These are phyloP conservation scores for Microdon myrmicae DNA, from an alignment of 2,888 invertebrate genomes.

Conservation along the genomic window DNA sequence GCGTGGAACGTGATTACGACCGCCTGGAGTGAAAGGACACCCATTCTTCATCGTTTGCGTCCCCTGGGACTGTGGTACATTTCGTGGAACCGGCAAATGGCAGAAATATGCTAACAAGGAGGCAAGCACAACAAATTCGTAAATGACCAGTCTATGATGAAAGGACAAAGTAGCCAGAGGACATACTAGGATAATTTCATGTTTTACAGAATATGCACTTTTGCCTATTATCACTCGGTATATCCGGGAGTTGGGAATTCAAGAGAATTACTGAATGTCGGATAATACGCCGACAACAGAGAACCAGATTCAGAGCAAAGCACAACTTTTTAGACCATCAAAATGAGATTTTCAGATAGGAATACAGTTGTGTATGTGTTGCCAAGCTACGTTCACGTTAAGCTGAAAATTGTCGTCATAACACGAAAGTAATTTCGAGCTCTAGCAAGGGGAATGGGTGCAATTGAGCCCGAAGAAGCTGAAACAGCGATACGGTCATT, in stretches of 20 bases:
- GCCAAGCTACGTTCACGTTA: conserved; percentile 17
- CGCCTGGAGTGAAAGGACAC: too few species aligned
- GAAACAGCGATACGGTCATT: conserved; percentile 7
- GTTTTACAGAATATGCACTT: conserved; percentile 8
- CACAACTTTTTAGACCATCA: conserved; percentile 8
- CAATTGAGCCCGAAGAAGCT: conserved; percentile 10
- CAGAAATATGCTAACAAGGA: conserved; percentile 35
- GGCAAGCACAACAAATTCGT: conserved; percentile 31
- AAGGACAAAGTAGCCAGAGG: too few species aligned
- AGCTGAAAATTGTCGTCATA: conserved; percentile 19
- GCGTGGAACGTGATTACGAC: conserved; percentile 20
- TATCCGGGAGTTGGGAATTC: conserved; percentile 1
- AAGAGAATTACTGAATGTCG: neutral
- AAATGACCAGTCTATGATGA: conserved; percentile 5
- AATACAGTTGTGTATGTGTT: conserved; percentile 26
- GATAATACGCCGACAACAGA: neutral
- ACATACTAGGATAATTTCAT: conserved; percentile 17
- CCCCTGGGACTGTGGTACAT: conserved; percentile 10
- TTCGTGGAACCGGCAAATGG: conserved; percentile 27
- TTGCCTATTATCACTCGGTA: conserved; percentile 14
- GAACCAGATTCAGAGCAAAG: neutral
- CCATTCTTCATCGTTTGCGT: neutral
- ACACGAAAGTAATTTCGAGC: conserved; percentile 1
- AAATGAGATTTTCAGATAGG: conserved; percentile 18
- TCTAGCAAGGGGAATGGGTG: neutral